Evolutionary conservation across 2,113 vertebrate species (phyloP), one percentile per base, ranked within the genome.

Genomic region (Propithecus coquereli): DNA sequence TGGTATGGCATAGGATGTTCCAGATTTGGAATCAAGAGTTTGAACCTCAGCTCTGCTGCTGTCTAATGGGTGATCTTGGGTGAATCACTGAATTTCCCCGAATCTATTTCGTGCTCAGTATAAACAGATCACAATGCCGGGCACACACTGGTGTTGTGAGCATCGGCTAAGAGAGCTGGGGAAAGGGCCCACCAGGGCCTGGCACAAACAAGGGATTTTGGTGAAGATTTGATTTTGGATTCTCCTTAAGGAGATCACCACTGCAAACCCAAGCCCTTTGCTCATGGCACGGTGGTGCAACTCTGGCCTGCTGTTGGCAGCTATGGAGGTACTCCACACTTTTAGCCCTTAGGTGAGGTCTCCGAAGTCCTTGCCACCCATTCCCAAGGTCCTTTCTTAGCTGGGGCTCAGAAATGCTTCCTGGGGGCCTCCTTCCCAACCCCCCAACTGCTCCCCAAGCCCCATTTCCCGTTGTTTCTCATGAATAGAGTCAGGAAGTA

Each of bases 381-480:
- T 43, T 63, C 32, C 82, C 50, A 45, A 0, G 20, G 45, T 34
- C 47, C 50, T 59, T 82, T 61, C 90, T 80, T 76, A 79, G 87
- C 74, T 57, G 68, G 79, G 79, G 54, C 59, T 81, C 86, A 83
- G 92, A 23, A 79, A 11, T 18, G 27, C 61, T 88, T 32, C 40
- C 94, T 27, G 1, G 34, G n/a, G 63, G 5, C 45, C 57, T 25
- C 22, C 45, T 87, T 13, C 6, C 11, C 10, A 5, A 3, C 1
- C 63, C 1, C 20, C 27, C 66, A 25, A 5, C 1, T 8, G 17
- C 6, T 17, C 3, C 18, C 7, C 8, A 8, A 18, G 25, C 54
- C 86, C 50, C 6, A 0, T 17, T 88, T 94, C 87, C 90, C 89
- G 32, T 70, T 88, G 65, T 91, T 95, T n/a, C 71, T 68, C 27